Evolutionary conservation across 2,113 vertebrate species (phyloP).

Genomic region (Tor tambroides): DNA sequence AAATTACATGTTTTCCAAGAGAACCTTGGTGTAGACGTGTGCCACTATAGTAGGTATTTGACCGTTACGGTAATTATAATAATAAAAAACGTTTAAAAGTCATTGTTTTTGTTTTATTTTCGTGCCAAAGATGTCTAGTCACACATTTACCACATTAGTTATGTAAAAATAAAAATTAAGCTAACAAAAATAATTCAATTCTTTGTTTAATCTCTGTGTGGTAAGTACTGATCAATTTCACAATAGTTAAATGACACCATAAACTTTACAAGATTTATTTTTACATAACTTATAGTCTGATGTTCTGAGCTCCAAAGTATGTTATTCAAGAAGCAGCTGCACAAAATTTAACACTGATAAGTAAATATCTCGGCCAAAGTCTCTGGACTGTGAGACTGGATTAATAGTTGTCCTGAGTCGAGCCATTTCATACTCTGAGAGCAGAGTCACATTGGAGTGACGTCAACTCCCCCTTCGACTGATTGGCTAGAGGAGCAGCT

Average conservation of each 20-base stretch:
- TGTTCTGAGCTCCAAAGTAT: too few relatives aligned
- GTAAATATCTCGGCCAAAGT: not conserved
- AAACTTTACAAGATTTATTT: too few relatives aligned
- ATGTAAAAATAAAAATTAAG: too few relatives aligned
- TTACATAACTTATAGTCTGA: too few relatives aligned
- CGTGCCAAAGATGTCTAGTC: too few relatives aligned
- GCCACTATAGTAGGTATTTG: not conserved
- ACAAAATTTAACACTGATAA: not conserved
- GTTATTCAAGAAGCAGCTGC: not conserved
- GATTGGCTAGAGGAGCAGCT: not conserved
- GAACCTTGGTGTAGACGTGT: not conserved
- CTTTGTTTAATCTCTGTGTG: not conserved
- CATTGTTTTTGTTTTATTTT: too few relatives aligned
- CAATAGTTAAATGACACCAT: too few relatives aligned
- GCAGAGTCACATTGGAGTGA: not conserved
- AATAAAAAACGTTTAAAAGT: too few relatives aligned
- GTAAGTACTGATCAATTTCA: not conserved
- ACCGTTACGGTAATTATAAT: not conserved
- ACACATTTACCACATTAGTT: too few relatives aligned
- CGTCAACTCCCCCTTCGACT: not conserved
- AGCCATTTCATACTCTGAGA: not conserved
- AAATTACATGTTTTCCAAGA: not conserved
- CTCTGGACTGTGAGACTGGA: not conserved
- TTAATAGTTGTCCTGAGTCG: not conserved
- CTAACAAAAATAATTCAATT: not conserved